These are phyloP conservation scores for Theonella swinhoei DNA, from an alignment of 37 sponge, comb jelly and placozoan genomes.

Conservation along the genomic window DNA sequence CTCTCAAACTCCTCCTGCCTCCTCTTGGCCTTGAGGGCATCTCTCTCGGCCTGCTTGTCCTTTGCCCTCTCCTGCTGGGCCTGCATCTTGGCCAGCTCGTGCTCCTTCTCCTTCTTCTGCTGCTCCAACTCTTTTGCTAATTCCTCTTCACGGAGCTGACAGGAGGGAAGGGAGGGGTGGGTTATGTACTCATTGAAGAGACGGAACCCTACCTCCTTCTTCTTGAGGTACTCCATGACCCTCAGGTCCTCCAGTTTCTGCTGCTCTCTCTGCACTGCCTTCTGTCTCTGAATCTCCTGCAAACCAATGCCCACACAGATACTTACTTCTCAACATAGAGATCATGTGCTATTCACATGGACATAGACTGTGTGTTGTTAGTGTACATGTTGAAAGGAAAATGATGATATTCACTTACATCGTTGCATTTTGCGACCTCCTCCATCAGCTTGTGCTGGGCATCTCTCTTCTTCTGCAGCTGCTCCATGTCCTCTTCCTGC, in stretches of 20 bases:
- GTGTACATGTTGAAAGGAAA: too few relatives aligned
- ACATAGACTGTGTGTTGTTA: too few relatives aligned
- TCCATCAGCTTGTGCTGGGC: slow-evolving; percentile 89
- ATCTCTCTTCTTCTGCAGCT: slow-evolving; percentile 80
- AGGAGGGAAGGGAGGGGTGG: not conserved
- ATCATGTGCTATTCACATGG: too few relatives aligned
- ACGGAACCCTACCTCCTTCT: slow-evolving; percentile 95
- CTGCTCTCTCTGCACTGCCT: slow-evolving; percentile 74
- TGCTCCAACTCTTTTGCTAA: slow-evolving; percentile 82
- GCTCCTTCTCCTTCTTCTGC: slow-evolving; percentile 94
- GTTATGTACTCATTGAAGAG: too few relatives aligned
- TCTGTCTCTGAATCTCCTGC: slow-evolving; percentile 89
- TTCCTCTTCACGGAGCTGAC: slow-evolving; percentile 81
- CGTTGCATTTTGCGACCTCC: slow-evolving; percentile 86
- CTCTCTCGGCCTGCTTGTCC: slow-evolving; percentile 98
- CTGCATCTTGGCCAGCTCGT: slow-evolving; percentile 88
- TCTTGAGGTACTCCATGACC: slow-evolving; percentile 90
- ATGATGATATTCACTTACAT: slow-evolving; percentile 16
- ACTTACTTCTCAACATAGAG: not conserved
- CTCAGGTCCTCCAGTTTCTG: slow-evolving; percentile 88
- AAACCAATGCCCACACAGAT: slow-evolving; percentile 4
- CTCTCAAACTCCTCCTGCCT: slow-evolving; percentile 97
- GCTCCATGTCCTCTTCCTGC: slow-evolving; percentile 90
- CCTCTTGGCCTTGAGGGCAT: slow-evolving; percentile 93
- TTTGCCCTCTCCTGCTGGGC: slow-evolving; percentile 98